Evolutionary conservation across 2,888 invertebrate species (phyloP).

Genomic region (Melanotus villosus): DNA sequence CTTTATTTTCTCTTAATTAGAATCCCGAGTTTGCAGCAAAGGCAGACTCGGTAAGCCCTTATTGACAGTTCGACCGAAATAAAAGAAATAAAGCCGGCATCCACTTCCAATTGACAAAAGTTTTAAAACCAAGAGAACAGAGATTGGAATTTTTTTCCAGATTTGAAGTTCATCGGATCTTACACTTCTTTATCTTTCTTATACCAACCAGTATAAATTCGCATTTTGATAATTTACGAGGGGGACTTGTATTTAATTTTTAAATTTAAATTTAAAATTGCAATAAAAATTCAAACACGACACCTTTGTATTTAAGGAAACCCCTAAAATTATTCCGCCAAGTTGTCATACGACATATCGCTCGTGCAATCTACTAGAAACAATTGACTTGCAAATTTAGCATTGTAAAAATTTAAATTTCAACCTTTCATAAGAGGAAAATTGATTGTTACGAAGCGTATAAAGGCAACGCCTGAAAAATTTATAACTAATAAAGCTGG

Average conservation of each 20-base stretch:
- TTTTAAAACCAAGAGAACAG: slow-evolving; percentile 45
- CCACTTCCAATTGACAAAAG: slow-evolving; percentile 47
- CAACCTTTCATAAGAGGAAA: background rate
- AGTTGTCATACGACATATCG: slow-evolving; percentile 1
- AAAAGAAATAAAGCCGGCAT: slow-evolving; percentile 52
- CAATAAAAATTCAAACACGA: background rate
- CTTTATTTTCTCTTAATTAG: slow-evolving; percentile 57
- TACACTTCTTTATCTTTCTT: slow-evolving; percentile 4
- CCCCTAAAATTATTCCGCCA: background rate
- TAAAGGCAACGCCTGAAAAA: background rate
- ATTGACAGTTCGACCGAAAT: slow-evolving; percentile 54
- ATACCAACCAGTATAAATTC: background rate
- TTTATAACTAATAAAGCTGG: background rate
- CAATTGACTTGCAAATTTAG: slow-evolving; percentile 16
- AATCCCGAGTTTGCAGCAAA: slow-evolving; percentile 51
- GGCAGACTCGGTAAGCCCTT: slow-evolving; percentile 45
- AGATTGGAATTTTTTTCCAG: slow-evolving; percentile 39
- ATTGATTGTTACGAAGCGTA: background rate
- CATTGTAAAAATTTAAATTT: slow-evolving; percentile 2
- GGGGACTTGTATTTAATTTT: too few species aligned
- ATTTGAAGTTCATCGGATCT: slow-evolving; percentile 37
- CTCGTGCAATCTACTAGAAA: slow-evolving; percentile 18
- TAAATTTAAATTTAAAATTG: too few species aligned
- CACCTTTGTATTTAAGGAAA: background rate
- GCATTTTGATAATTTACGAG: background rate